A percentile compares a stretch with the other conserved stretches of the same genome.
phyloP scores from a whole-genome alignment of 2,113 vertebrate genomes.

The Cygnus buccinator region DNA sequence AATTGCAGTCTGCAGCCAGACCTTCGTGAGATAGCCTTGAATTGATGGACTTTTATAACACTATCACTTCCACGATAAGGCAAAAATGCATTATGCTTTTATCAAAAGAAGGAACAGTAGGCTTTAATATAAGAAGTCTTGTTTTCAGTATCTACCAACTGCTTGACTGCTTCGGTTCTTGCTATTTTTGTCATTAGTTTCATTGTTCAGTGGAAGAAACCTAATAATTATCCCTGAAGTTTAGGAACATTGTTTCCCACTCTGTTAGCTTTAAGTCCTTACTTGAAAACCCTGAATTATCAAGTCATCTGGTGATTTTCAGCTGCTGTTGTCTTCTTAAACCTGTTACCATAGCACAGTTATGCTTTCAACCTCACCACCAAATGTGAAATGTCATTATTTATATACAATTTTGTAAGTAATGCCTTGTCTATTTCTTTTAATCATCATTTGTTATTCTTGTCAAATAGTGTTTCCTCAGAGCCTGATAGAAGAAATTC shows the following conservation, averaged over 20 bases:
- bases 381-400: not conserved
- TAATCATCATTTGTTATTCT: not conserved
- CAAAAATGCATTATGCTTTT: slow-evolving; percentile 10
- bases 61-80: slow-evolving; percentile 30
- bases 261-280: not conserved
- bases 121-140: not conserved
- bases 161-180: not conserved
- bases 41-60: slow-evolving; percentile 31
- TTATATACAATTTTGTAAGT: not conserved
- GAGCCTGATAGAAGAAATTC: not conserved
- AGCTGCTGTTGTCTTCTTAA: not conserved
- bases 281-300: not conserved
- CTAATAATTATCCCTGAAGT: not conserved
- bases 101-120: not conserved
- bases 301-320: not conserved
- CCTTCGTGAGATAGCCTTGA: slow-evolving; percentile 17
- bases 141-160: not conserved
- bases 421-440: not conserved
- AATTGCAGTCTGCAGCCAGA: slow-evolving; percentile 34
- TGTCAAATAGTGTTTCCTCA: not conserved
- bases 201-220: not conserved
- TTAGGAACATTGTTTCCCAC: not conserved
- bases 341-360: not conserved
- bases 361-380: not conserved
- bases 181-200: not conserved